Base-by-base conservation (phyloP, 2,888 invertebrate genomes). In the Venusia cambrica region DNA sequence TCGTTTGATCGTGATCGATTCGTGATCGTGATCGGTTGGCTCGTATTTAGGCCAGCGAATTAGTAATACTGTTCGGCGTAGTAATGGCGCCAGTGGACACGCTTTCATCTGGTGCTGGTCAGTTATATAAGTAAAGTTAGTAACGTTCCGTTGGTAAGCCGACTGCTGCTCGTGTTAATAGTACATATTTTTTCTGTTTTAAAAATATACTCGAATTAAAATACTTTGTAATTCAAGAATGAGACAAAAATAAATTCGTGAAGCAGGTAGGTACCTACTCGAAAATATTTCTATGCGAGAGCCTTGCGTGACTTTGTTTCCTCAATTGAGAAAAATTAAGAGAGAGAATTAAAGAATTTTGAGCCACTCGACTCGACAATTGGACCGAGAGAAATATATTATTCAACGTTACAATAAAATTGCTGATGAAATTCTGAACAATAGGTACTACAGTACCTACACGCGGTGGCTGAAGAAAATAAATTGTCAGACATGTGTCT, bases 371-470 rank as follows among this genome's bases (percentile, higher is more conserved):
- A 28, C 49, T 50, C 54, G 54, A 61, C 63, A 63, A 63, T 62
- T 51, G 61, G 47, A 59, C 52, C 51, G 53, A 45, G 44, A 62
- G 58, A 62, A 69, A 66, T 66, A 62, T 61, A 62, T 66, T 66
- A 63, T 65, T 65, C 57, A 60, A 43, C 43, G 34, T 38, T 38
- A 48, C 48, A 50, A 57, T 38, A 48, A 47, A 50, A 57, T 56
- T 48, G 40, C 52, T 38, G 44, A 51, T 48, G 48, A 45, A 50
- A 50, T 49, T 49, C 44, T 40, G 38, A 48, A 47, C 45, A 44
- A 34, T 20, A 29, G n/a, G n/a, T n/a, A n/a, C n/a, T n/a, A n/a
- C n/a, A n/a, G n/a, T n/a, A n/a, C n/a, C 14, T 7, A 34, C 16
- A 12, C 7, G 14, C 14, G 13, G 18, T 19, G 13, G 18, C 18